These are phyloP conservation scores for Neofelis nebulosa DNA, from an alignment of 2,113 vertebrate species.

Conservation along the genomic window DNA sequence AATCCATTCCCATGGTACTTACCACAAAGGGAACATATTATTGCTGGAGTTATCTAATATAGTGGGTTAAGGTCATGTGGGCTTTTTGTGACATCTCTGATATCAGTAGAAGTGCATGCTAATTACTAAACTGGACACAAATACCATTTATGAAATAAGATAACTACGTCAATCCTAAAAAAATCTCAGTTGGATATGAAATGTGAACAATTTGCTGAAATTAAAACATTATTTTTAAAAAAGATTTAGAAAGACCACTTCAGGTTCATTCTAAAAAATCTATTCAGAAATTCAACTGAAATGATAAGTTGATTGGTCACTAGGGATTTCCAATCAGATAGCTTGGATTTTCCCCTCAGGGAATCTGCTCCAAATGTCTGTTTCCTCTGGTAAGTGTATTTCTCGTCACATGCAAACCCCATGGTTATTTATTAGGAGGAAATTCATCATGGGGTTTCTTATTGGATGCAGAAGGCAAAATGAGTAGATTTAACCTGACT, in stretches of 20 bases:
- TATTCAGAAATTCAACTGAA: conserved; percentile 29
- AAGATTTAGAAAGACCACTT: background rate
- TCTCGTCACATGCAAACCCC: conserved; percentile 1
- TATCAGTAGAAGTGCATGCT: background rate
- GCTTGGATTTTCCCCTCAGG: background rate
- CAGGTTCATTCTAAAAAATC: background rate
- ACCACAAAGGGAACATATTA: background rate
- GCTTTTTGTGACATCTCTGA: background rate
- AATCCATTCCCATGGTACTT: background rate
- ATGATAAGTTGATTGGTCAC: background rate
- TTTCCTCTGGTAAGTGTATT: background rate
- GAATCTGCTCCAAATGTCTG: conserved; percentile 14
- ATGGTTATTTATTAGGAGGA: background rate
- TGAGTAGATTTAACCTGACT: background rate
- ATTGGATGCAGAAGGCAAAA: background rate
- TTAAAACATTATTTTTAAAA: background rate
- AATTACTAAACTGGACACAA: conserved; percentile 33
- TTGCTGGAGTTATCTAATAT: background rate
- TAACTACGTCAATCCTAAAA: background rate
- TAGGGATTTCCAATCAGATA: conserved; percentile 35
- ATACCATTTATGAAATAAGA: background rate
- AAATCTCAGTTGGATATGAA: background rate
- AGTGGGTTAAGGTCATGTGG: background rate
- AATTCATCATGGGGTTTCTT: background rate
- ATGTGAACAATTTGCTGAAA: conserved; percentile 31